Conservation (phyloP, 2,888 invertebrate genomes). For the Hedya salicella region DNA sequence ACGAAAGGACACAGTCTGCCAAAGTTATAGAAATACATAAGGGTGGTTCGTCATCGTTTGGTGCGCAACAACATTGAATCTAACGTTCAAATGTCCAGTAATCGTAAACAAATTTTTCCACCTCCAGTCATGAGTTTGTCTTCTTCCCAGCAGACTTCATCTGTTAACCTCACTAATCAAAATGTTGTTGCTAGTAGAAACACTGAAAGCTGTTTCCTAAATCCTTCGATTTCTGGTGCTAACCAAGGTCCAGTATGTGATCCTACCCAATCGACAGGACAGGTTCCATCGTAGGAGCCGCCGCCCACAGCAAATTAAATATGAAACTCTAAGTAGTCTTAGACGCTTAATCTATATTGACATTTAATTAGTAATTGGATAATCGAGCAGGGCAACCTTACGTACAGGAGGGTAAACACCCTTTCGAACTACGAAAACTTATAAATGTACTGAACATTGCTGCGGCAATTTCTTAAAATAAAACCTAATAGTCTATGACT, state of each 20-base stretch:
- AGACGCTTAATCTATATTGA: too few relatives aligned
- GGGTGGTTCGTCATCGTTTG: conserved; percentile 68
- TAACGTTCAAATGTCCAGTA: conserved; percentile 69
- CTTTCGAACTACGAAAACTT: not conserved
- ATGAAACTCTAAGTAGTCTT: too few relatives aligned
- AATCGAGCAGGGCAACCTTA: too few relatives aligned
- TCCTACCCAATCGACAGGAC: conserved; percentile 85
- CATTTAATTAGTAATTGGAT: too few relatives aligned
- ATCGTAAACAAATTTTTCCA: conserved; percentile 75
- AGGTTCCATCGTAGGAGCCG: conserved; percentile 83
- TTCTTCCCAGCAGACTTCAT: conserved; percentile 68
- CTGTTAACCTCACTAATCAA: conserved; percentile 78
- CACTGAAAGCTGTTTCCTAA: conserved; percentile 74
- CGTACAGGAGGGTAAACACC: not conserved
- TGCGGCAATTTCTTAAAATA: not conserved
- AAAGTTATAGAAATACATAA: conserved; percentile 87
- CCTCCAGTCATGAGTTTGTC: conserved; percentile 73
- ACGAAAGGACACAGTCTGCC: conserved; percentile 87
- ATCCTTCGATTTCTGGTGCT: conserved; percentile 83
- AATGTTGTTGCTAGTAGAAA: conserved; percentile 74
- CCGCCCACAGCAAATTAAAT: conserved; percentile 82
- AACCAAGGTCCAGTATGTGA: conserved; percentile 85
- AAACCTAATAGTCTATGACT: not conserved
- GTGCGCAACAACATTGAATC: conserved; percentile 66
- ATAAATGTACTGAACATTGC: not conserved